Percentiles rank a stretch among this genome's conserved stretches.
phyloP scores from a whole-genome alignment of 2,888 invertebrate species.

The Gastracanthus pulcherrimus region DNA sequence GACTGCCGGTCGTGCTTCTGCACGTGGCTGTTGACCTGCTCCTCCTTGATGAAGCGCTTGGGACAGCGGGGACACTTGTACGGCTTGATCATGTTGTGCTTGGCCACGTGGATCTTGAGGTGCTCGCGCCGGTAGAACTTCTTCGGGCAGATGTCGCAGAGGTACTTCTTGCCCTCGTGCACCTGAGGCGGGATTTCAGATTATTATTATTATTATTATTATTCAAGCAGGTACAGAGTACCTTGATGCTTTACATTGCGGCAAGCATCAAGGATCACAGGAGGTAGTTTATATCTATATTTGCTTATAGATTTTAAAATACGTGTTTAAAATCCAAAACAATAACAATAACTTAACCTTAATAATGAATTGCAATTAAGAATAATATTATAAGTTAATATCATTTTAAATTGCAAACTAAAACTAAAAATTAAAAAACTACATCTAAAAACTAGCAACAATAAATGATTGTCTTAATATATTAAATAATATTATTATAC shows the following conservation, averaged over 20 bases:
- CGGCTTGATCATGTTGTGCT: conserved; percentile 76
- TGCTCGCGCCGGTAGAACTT: conserved; percentile 75
- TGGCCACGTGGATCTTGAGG: conserved; percentile 75
- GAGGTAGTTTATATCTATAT: no score
- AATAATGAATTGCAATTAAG: no score
- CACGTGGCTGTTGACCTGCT: conserved; percentile 72
- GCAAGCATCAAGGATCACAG: no score
- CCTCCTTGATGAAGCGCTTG: conserved; percentile 75
- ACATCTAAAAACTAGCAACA: neutral
- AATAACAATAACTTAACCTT: no score
- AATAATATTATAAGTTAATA: no score
- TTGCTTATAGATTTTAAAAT: no score
- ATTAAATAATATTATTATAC: no score
- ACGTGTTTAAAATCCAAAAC: no score
- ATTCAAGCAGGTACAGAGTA: no score
- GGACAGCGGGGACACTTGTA: conserved; percentile 74
- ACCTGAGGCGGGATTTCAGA: conserved; percentile 60
- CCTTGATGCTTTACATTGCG: no score
- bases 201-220: neutral
- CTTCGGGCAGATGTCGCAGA: conserved; percentile 76
- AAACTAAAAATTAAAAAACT: neutral
- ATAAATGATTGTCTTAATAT: no score
- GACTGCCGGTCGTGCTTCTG: conserved; percentile 73
- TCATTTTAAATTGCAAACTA: neutral
- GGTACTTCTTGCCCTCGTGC: conserved; percentile 75